Conservation (phyloP, 2,113 vertebrate species). For the Colossoma macropomum region DNA sequence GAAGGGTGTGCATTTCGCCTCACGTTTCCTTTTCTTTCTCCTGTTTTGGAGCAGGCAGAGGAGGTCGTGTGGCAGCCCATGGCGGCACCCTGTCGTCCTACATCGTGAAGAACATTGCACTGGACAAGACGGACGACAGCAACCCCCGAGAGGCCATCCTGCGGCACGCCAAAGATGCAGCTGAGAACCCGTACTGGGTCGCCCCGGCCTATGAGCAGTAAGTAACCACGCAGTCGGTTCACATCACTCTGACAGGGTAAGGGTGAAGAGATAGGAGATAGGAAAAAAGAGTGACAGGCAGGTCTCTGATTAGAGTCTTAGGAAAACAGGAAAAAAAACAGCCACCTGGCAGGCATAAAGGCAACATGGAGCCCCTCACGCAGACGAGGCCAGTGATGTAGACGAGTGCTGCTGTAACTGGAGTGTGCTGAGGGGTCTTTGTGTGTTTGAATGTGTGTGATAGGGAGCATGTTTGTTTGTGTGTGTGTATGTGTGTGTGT, state of each 20-base stretch:
- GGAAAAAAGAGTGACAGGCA: neutral
- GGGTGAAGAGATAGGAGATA: neutral
- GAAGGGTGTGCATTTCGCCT: neutral
- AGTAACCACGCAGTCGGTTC: slow-evolving; percentile 46
- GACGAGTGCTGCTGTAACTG: slow-evolving; percentile 17
- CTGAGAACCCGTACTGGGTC: slow-evolving; percentile 95
- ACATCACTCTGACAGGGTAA: neutral
- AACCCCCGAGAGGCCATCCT: slow-evolving; percentile 97
- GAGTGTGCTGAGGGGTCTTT: neutral
- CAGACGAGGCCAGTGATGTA: neutral
- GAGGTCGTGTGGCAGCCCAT: slow-evolving; percentile 93
- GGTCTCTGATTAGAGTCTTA: neutral
- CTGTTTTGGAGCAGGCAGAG: slow-evolving; percentile 80
- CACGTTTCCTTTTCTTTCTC: neutral
- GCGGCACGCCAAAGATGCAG: slow-evolving; percentile 90
- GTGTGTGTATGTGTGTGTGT: slow-evolving; percentile 7
- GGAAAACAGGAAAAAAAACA: neutral
- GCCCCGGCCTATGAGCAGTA: slow-evolving; percentile 92
- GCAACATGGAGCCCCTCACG: neutral
- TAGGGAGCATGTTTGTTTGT: neutral
- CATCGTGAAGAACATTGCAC: slow-evolving; percentile 97
- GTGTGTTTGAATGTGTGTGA: neutral
- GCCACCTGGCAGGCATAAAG: neutral
- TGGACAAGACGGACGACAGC: slow-evolving; percentile 96
- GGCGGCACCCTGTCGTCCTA: slow-evolving; percentile 95